A percentile compares a stretch with the other conserved stretches of the same genome.
phyloP scores from a whole-genome alignment of 2,113 vertebrate genomes.

The Sebastes schlegelii region DNA sequence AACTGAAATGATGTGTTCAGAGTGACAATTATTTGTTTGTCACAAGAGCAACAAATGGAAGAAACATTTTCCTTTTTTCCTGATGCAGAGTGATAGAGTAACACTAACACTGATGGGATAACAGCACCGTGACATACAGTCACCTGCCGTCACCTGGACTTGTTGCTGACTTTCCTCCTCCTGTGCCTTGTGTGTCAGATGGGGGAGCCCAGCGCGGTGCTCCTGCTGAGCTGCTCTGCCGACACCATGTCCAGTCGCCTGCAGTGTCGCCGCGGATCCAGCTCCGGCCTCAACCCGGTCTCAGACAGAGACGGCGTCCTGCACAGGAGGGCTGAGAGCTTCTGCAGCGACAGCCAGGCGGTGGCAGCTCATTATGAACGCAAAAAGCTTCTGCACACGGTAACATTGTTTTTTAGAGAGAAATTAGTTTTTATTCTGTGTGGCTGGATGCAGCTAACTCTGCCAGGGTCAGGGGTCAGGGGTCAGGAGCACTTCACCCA shows the following conservation, averaged over 20 bases:
- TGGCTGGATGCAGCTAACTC: too few relatives aligned
- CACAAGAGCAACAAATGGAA: neutral
- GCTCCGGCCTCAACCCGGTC: constrained; percentile 45
- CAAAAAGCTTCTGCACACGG: constrained; percentile 87
- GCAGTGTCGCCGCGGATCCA: constrained; percentile 72
- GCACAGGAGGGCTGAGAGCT: constrained; percentile 81
- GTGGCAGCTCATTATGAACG: constrained; percentile 87
- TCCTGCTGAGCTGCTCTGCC: constrained; percentile 89
- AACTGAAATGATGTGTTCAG: neutral
- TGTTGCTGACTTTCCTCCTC: neutral
- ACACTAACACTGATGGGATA: neutral
- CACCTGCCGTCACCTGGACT: neutral
- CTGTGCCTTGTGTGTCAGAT: constrained; percentile 79
- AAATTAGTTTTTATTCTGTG: neutral
- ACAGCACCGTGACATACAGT: neutral
- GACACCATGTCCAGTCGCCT: constrained; percentile 88
- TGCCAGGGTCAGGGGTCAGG: neutral
- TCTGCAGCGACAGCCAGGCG: constrained; percentile 79
- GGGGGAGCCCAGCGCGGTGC: constrained; percentile 87
- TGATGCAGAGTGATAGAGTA: neutral
- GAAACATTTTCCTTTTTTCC: neutral
- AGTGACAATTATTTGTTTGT: neutral
- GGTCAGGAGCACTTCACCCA: too few relatives aligned
- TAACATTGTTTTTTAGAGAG: constrained; percentile 57
- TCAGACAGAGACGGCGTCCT: constrained; percentile 49